Evolutionary conservation across 2,888 invertebrate species (phyloP).

Genomic region (Pecten maximus): DNA sequence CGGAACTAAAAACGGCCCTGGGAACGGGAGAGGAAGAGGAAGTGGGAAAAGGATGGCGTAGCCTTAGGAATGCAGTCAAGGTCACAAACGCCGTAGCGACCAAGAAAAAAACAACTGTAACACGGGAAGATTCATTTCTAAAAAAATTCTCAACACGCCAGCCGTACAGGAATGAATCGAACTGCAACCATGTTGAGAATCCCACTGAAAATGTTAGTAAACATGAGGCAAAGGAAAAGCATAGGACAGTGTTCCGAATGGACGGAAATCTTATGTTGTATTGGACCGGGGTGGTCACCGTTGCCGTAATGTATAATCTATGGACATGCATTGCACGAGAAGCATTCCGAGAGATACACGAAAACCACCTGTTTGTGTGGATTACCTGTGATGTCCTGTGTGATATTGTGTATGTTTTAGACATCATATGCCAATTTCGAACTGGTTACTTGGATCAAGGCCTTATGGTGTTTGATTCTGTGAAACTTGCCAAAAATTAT

Average conservation of each 20-base stretch:
- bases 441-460: constrained; percentile 96
- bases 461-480: constrained; percentile 95
- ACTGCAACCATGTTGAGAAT: constrained; percentile 38
- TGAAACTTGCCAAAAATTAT: constrained; percentile 94
- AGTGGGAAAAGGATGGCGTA: constrained; percentile 88
- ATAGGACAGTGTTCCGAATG: constrained; percentile 90
- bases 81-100: constrained; percentile 72
- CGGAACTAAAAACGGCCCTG: not conserved
- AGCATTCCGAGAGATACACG: constrained; percentile 94
- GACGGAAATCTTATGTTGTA: constrained; percentile 98
- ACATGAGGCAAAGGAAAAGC: constrained; percentile 38
- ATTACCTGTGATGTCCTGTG: constrained; percentile 88
- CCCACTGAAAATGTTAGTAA: constrained; percentile 26
- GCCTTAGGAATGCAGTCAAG: constrained; percentile 91
- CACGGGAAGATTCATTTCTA: constrained; percentile 86
- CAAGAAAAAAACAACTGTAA: constrained; percentile 70
- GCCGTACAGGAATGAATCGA: constrained; percentile 70
- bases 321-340: constrained; percentile 98
- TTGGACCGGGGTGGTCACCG: constrained; percentile 94
- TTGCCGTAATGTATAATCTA: constrained; percentile 95
- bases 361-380: constrained; percentile 74
- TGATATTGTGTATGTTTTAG: constrained; percentile 93
- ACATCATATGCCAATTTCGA: constrained; percentile 94
- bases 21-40: constrained; percentile 14
- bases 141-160: constrained; percentile 96